phyloP scores from a whole-genome alignment of 2,113 vertebrate species.

The Tachuris rubrigastra region DNA sequence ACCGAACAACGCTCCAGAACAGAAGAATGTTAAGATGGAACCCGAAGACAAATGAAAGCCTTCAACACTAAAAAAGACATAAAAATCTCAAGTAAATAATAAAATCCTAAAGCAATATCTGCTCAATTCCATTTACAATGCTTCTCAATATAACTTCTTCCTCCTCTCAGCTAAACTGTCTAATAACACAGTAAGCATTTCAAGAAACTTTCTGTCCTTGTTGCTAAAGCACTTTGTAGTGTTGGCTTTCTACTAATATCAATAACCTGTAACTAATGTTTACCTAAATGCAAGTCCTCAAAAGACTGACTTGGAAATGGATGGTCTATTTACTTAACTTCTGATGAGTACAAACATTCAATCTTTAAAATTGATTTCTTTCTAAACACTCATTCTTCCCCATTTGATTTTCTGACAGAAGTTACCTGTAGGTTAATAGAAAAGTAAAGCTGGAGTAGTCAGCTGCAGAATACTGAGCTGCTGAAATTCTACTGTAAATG shows the following conservation, averaged over 20 bases:
- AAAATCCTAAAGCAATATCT: neutral
- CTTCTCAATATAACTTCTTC: neutral
- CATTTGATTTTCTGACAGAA: slow-evolving; percentile 73
- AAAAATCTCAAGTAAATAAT: neutral
- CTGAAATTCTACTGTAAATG: slow-evolving; percentile 48
- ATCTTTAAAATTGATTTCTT: slow-evolving; percentile 58
- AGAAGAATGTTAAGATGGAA: neutral
- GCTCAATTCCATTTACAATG: neutral
- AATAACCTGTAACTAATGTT: neutral
- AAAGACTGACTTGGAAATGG: slow-evolving; percentile 30
- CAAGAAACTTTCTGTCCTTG: neutral
- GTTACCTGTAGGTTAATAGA: slow-evolving; percentile 61
- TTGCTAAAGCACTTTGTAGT: neutral
- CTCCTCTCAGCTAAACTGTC: neutral
- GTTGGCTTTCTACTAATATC: slow-evolving; percentile 17
- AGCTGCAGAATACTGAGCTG: slow-evolving; percentile 31
- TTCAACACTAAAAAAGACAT: neutral
- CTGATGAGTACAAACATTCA: slow-evolving; percentile 32
- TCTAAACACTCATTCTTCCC: slow-evolving; percentile 54
- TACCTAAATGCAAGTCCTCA: neutral
- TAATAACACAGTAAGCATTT: neutral
- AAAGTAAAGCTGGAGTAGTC: slow-evolving; percentile 46
- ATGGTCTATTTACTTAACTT: slow-evolving; percentile 52
- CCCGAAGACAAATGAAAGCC: neutral
- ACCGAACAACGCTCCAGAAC: neutral